phyloP scores from a whole-genome alignment of 2,888 invertebrate genomes.

The Drosophila peninsularis region DNA sequence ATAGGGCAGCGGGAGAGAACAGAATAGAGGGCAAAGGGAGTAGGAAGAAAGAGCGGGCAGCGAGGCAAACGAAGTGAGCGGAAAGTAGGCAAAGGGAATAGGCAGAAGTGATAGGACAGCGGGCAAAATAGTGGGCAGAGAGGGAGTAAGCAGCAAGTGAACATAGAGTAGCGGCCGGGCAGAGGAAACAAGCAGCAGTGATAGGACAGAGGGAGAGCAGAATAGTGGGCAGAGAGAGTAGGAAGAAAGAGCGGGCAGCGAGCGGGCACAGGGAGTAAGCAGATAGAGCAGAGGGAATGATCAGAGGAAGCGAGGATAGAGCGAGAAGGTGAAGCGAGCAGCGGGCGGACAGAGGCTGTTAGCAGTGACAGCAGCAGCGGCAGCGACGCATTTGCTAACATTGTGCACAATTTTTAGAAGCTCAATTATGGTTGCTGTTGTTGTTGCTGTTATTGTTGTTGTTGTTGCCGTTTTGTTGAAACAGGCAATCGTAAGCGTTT shows the following conservation, averaged over 20 bases:
- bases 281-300: not conserved
- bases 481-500: constrained; percentile 67
- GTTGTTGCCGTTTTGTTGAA: constrained; percentile 46
- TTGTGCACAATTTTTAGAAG: constrained; percentile 65
- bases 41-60: too few species aligned
- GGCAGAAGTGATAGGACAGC: too few species aligned
- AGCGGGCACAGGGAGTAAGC: not conserved
- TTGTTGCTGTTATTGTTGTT: constrained; percentile 14
- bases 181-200: not conserved
- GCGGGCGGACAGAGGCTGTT: not conserved
- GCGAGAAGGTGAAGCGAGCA: not conserved
- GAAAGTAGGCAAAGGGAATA: too few species aligned
- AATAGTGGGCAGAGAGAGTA: not conserved
- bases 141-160: too few species aligned
- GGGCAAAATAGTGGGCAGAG: too few species aligned
- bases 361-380: not conserved
- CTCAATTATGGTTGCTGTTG: constrained; percentile 63
- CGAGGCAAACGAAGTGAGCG: too few species aligned
- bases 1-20: not conserved
- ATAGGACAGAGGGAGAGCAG: not conserved
- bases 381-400: constrained; percentile 44
- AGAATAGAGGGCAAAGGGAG: not conserved
- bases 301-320: not conserved
- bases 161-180: too few species aligned
- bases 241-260: not conserved